phyloP scores from a whole-genome alignment of 2,888 invertebrate genomes.

The Dicyrtomina minuta region DNA sequence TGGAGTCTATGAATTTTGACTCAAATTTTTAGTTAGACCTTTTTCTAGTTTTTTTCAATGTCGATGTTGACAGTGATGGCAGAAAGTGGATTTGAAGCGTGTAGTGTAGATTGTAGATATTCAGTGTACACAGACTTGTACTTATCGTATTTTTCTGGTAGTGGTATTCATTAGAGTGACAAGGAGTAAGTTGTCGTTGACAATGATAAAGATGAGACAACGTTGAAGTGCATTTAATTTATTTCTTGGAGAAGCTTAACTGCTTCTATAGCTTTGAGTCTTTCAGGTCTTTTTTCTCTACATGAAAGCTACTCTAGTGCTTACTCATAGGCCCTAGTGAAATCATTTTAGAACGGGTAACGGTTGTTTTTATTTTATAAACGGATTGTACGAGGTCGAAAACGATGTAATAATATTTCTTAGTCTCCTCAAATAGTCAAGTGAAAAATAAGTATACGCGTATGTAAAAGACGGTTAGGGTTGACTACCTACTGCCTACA shows the following conservation, averaged over 20 bases:
- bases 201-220: slow-evolving; percentile 31
- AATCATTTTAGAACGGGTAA: neutral
- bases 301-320: too few species aligned
- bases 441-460: slow-evolving; percentile 29
- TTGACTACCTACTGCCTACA: too few species aligned
- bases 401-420: slow-evolving; percentile 29
- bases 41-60: slow-evolving; percentile 13
- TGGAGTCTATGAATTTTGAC: slow-evolving; percentile 28
- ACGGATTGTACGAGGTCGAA: slow-evolving; percentile 1
- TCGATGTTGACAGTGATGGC: slow-evolving; percentile 24
- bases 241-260: slow-evolving; percentile 15
- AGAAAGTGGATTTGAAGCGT: slow-evolving; percentile 31
- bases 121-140: slow-evolving; percentile 8
- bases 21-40: neutral
- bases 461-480: slow-evolving; percentile 2
- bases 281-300: neutral
- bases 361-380: neutral
- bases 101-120: slow-evolving; percentile 13
- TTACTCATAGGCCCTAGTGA: neutral
- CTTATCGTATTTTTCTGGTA: too few species aligned
- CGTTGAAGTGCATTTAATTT: slow-evolving; percentile 33
- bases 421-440: slow-evolving; percentile 19
- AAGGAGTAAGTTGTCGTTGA: slow-evolving; percentile 30
- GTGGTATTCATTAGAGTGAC: slow-evolving; percentile 28
- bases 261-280: neutral